Percentiles rank a stretch among this genome's conserved stretches.
phyloP scores from a whole-genome alignment of 2,888 invertebrate genomes.

The Selenia dentaria region DNA sequence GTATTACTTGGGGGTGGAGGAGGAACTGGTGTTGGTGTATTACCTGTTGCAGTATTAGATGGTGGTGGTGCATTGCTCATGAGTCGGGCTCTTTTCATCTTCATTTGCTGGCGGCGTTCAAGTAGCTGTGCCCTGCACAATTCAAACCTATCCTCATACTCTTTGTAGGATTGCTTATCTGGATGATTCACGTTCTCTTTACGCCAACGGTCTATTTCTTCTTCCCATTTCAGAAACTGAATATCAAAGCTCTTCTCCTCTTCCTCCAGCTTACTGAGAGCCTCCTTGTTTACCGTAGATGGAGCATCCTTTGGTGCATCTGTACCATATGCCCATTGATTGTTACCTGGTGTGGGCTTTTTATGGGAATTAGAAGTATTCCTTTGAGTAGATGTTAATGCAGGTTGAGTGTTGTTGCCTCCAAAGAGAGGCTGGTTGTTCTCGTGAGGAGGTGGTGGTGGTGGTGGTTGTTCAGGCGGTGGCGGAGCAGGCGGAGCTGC shows the following conservation, averaged over 20 bases:
- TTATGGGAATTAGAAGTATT: slow-evolving; percentile 37
- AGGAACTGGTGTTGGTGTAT: slow-evolving; percentile 43
- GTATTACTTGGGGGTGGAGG: slow-evolving; percentile 40
- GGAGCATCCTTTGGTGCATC: slow-evolving; percentile 34
- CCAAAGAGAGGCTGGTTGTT: slow-evolving; percentile 70
- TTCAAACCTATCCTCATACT: slow-evolving; percentile 96
- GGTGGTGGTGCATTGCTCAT: slow-evolving; percentile 45
- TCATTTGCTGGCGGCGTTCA: slow-evolving; percentile 93
- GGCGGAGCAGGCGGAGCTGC: slow-evolving; percentile 52
- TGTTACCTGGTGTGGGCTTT: slow-evolving; percentile 53
- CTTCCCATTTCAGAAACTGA: slow-evolving; percentile 96
- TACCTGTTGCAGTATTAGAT: slow-evolving; percentile 38
- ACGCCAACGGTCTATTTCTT: slow-evolving; percentile 96
- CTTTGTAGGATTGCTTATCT: slow-evolving; percentile 92
- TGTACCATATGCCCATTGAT: slow-evolving; percentile 50
- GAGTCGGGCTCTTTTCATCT: slow-evolving; percentile 83
- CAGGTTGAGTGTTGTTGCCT: slow-evolving; percentile 33
- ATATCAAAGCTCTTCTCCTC: slow-evolving; percentile 95
- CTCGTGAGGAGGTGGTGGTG: slow-evolving; percentile 70
- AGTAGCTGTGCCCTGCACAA: slow-evolving; percentile 91
- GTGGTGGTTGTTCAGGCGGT: slow-evolving; percentile 56
- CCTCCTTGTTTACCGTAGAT: slow-evolving; percentile 58
- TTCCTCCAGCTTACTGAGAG: slow-evolving; percentile 71
- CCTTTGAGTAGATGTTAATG: slow-evolving; percentile 45
- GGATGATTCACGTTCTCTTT: slow-evolving; percentile 96